These are phyloP conservation scores for Aurelia sp. DNA, from an alignment of 30 jellyfish, hydroid and myxozoan genomes.

Conservation along the genomic window DNA sequence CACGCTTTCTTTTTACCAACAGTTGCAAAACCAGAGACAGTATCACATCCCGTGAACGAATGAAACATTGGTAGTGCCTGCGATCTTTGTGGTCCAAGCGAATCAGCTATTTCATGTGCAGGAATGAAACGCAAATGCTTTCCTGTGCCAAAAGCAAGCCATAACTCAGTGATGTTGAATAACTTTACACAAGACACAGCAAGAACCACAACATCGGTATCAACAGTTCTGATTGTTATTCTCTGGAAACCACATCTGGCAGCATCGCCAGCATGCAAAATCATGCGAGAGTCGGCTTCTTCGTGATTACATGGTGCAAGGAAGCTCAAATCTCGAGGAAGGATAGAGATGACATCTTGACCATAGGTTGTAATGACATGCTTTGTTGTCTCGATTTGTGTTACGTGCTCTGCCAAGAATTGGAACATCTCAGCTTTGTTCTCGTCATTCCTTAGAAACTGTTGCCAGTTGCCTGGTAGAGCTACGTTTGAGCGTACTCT, in stretches of 20 bases:
- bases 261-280: slow-evolving; percentile 22
- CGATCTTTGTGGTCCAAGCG: slow-evolving; percentile 45
- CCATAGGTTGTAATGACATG: slow-evolving; percentile 48
- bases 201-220: slow-evolving; percentile 6
- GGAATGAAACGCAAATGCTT: slow-evolving; percentile 26
- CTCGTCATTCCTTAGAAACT: no score
- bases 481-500: no score
- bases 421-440: no score
- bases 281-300: no score
- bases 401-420: no score
- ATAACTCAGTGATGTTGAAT: slow-evolving; percentile 25
- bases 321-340: slow-evolving; percentile 30
- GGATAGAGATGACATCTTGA: slow-evolving; percentile 37
- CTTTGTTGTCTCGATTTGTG: no score
- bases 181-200: slow-evolving; percentile 33
- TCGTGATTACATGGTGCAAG: slow-evolving; percentile 21
- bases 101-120: slow-evolving; percentile 45
- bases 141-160: slow-evolving; percentile 55
- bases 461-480: no score
- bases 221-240: slow-evolving; percentile 22
- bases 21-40: no score
- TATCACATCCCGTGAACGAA: slow-evolving; percentile 8
- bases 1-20: slow-evolving; percentile 43
- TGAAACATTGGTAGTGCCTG: slow-evolving; percentile 56
- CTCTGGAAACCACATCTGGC: slow-evolving; percentile 2